Evolutionary conservation across 2,113 vertebrate genomes (phyloP).

Genomic region (Tragelaphus imberbis): DNA sequence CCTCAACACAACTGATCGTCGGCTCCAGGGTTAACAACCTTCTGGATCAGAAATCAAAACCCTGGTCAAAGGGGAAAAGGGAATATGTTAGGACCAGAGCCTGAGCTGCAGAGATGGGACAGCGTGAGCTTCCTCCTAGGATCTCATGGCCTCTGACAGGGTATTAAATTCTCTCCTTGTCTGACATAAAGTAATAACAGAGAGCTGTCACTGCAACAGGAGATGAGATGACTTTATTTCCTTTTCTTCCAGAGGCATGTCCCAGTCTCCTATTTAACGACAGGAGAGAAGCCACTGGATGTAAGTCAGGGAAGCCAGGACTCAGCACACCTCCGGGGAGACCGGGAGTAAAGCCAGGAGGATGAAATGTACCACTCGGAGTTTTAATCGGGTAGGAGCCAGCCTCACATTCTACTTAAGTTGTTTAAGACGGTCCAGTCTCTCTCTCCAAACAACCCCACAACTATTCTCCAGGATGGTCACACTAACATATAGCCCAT

Average conservation of each 20-base stretch:
- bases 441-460: not conserved
- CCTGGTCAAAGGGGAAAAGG: not conserved
- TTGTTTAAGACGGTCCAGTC: not conserved
- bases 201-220: not conserved
- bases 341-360: not conserved
- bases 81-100: not conserved
- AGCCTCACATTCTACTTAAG: not conserved
- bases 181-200: conserved; percentile 50
- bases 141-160: not conserved
- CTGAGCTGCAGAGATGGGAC: not conserved
- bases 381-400: not conserved
- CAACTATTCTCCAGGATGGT: no score
- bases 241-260: not conserved
- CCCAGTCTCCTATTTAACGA: not conserved
- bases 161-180: conserved; percentile 23
- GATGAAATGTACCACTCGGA: accelerated
- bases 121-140: not conserved
- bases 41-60: not conserved
- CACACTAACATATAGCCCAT: not conserved
- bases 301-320: not conserved
- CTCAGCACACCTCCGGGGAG: not conserved
- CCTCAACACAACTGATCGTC: not conserved
- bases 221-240: conserved; percentile 47
- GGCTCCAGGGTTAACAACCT: not conserved
- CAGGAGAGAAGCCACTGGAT: not conserved